Percentiles rank a stretch among this genome's conserved stretches.
Evolutionary conservation across 2,888 invertebrate genomes (phyloP).

Genomic region (Andrena camellia): DNA sequence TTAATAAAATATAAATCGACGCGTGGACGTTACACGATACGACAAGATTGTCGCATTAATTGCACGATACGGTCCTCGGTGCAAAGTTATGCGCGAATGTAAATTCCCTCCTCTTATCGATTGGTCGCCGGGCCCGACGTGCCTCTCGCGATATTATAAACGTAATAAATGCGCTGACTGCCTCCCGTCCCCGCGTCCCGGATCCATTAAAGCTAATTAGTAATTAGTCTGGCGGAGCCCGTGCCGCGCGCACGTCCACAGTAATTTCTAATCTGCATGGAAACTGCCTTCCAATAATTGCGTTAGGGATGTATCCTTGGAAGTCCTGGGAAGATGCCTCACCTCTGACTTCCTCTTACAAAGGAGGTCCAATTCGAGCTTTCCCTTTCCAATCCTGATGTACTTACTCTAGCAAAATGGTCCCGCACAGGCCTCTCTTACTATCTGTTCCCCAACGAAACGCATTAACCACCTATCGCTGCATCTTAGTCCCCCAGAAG

Average conservation of each 20-base stretch:
- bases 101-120: constrained; percentile 44
- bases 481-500: constrained; percentile 32
- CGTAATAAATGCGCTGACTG: constrained; percentile 13
- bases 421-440: neutral
- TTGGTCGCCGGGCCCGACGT: constrained; percentile 9
- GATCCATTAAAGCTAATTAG: constrained; percentile 28
- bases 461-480: neutral
- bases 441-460: neutral
- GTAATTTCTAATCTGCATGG: constrained; percentile 32
- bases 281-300: constrained; percentile 14
- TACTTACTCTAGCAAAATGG: too few relatives aligned
- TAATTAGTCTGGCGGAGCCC: constrained; percentile 22
- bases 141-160: constrained; percentile 7
- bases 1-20: constrained; percentile 42
- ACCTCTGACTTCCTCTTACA: too few relatives aligned
- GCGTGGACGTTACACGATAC: constrained; percentile 25
- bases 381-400: too few relatives aligned
- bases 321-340: too few relatives aligned
- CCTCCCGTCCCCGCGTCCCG: neutral
- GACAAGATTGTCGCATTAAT: constrained; percentile 48
- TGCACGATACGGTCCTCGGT: constrained; percentile 33
- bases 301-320: neutral
- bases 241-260: neutral
- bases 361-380: too few relatives aligned
- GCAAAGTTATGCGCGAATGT: constrained; percentile 32